Percentiles rank a stretch among this genome's conserved stretches.
phyloP scores from a whole-genome alignment of 2,888 invertebrate genomes.

The Cryptocephalus moraei region DNA sequence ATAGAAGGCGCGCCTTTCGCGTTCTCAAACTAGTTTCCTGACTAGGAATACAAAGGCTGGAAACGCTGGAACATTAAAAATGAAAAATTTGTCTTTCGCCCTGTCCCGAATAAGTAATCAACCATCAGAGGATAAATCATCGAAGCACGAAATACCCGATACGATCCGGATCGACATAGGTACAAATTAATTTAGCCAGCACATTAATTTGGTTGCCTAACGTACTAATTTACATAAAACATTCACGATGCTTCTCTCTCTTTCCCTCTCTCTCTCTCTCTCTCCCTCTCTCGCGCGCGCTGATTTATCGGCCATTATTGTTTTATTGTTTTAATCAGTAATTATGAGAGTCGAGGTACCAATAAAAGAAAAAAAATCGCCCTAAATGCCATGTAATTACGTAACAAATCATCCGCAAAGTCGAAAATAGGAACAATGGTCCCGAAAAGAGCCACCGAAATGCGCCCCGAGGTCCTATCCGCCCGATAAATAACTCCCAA shows the following conservation, averaged over 20 bases:
- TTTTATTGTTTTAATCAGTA: constrained; percentile 11
- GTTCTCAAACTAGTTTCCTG: no score
- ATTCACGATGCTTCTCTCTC: constrained; percentile 6
- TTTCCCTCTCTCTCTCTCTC: neutral
- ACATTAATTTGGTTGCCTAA: constrained; percentile 9
- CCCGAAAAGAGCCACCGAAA: constrained; percentile 21
- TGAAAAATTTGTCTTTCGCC: no score
- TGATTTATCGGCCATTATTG: constrained; percentile 18
- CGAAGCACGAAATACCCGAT: constrained; percentile 6
- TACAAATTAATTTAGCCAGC: constrained; percentile 13
- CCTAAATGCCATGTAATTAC: constrained; percentile 23
- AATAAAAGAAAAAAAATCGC: constrained; percentile 23
- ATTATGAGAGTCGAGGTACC: constrained; percentile 19
- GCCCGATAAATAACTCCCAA: constrained; percentile 32
- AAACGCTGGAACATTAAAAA: no score
- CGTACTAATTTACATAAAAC: constrained; percentile 11
- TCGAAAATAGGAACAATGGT: constrained; percentile 15
- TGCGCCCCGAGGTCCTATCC: constrained; percentile 24
- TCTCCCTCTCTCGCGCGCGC: neutral
- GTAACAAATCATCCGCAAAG: constrained; percentile 22
- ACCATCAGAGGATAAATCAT: constrained; percentile 8
- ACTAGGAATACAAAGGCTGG: no score
- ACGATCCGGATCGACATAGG: constrained; percentile 10
- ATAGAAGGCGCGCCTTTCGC: no score
- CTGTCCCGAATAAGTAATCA: constrained; percentile 8